A percentile compares a stretch with the other conserved stretches of the same genome.
phyloP scores from a whole-genome alignment of 2,888 invertebrate genomes.

The Teinopalpus imperialis region DNA sequence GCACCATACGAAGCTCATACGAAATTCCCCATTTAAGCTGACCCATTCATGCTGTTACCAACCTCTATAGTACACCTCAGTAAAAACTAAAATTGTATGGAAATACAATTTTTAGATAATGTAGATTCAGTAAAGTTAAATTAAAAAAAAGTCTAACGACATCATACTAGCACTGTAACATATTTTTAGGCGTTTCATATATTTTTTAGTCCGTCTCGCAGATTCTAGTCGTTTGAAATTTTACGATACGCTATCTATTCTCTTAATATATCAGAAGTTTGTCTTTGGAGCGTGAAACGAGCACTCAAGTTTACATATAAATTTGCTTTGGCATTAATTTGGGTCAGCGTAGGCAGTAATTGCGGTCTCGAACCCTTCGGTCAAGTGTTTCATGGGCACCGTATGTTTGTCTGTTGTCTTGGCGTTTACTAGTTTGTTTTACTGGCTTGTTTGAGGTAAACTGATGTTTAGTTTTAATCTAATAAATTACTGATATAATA shows the following conservation, averaged over 20 bases:
- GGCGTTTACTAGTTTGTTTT: slow-evolving; percentile 9
- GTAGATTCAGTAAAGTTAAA: no score
- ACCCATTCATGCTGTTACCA: no score
- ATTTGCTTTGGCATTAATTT: slow-evolving; percentile 24
- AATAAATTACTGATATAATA: no score
- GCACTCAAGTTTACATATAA: slow-evolving; percentile 25
- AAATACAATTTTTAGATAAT: no score
- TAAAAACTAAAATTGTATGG: no score
- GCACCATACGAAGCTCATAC: no score
- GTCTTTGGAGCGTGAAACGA: slow-evolving; percentile 15
- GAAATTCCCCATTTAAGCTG: no score
- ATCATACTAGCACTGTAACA: no score
- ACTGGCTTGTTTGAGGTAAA: slow-evolving; percentile 3
- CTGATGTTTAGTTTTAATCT: slow-evolving; percentile 9
- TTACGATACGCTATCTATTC: not conserved
- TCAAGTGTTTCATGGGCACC: slow-evolving; percentile 17
- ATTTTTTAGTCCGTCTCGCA: no score
- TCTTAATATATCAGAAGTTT: not conserved
- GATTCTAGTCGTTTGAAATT: not conserved
- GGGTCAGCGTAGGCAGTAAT: slow-evolving; percentile 21
- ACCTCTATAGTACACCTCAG: no score
- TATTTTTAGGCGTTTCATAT: no score
- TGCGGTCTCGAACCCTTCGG: slow-evolving; percentile 24
- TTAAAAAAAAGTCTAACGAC: no score
- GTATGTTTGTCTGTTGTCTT: slow-evolving; percentile 19